A percentile compares a stretch with the other conserved stretches of the same genome.
Evolutionary conservation across 2,888 invertebrate species (phyloP).

Genomic region (Venusia cambrica): DNA sequence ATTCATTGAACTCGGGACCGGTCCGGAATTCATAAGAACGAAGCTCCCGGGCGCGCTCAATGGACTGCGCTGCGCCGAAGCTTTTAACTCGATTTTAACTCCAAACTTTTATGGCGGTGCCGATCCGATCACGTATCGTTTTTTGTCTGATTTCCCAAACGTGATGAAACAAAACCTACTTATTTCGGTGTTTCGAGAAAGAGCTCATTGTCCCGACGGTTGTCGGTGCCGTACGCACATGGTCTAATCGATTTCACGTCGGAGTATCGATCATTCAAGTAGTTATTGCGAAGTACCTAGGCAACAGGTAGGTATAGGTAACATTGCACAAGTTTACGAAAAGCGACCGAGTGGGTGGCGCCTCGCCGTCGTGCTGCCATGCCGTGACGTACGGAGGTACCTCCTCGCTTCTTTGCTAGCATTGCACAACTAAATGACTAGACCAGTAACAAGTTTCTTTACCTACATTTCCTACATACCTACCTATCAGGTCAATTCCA

Average conservation of each 20-base stretch:
- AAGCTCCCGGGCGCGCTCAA: constrained; percentile 69
- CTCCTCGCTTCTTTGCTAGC: constrained; percentile 23
- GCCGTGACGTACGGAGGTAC: constrained; percentile 40
- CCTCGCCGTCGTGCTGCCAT: constrained; percentile 44
- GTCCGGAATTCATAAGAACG: constrained; percentile 76
- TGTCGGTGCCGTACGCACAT: constrained; percentile 45
- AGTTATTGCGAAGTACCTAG: constrained; percentile 44
- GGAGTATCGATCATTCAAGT: constrained; percentile 39
- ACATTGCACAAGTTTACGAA: constrained; percentile 63
- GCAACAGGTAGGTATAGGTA: no score
- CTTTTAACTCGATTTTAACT: constrained; percentile 38
- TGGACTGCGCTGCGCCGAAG: constrained; percentile 47
- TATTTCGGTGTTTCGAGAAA: constrained; percentile 36
- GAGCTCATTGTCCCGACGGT: constrained; percentile 39
- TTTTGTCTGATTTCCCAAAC: constrained; percentile 47
- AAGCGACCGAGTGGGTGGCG: constrained; percentile 39
- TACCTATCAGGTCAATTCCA: constrained; percentile 1
- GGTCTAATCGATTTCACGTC: constrained; percentile 49
- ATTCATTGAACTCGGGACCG: constrained; percentile 75
- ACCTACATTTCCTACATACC: not conserved
- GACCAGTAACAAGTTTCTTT: constrained; percentile 5
- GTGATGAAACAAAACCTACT: constrained; percentile 49
- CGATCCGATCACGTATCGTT: constrained; percentile 54
- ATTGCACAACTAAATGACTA: constrained; percentile 43
- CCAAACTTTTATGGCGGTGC: constrained; percentile 43